Evolutionary conservation across 2,113 vertebrate genomes (phyloP).

Genomic region (Sceloporus tristichus): DNA sequence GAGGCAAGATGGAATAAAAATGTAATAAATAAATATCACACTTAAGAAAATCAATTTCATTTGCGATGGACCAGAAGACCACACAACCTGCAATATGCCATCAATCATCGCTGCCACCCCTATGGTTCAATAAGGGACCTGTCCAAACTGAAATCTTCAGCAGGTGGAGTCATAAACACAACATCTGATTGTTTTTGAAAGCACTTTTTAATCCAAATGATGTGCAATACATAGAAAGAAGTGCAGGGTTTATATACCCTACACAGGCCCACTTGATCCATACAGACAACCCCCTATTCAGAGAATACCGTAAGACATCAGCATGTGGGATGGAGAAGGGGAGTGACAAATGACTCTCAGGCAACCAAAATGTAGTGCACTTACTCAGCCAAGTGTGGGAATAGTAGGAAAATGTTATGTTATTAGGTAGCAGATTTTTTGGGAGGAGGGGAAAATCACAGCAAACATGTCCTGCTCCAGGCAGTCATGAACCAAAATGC

Average conservation of each 20-base stretch:
- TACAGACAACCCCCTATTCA: background rate
- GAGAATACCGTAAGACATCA: background rate
- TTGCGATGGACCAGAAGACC: background rate
- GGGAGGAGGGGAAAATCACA: slow-evolving; percentile 3
- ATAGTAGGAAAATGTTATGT: slow-evolving; percentile 18
- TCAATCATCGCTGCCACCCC: too few species aligned
- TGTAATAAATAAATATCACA: too few species aligned
- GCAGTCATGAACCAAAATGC: slow-evolving; percentile 36
- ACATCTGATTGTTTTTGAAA: background rate
- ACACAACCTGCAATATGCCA: background rate
- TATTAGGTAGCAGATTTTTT: slow-evolving; percentile 51
- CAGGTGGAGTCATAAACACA: background rate
- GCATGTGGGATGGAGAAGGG: background rate
- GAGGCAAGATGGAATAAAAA: too few species aligned
- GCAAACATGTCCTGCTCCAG: background rate
- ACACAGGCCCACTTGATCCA: too few species aligned
- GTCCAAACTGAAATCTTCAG: background rate
- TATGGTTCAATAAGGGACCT: background rate
- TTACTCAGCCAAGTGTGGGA: background rate
- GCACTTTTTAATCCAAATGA: background rate
- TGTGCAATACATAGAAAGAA: background rate
- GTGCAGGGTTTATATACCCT: background rate
- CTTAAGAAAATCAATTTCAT: too few species aligned
- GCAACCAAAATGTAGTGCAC: background rate
- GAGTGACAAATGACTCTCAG: background rate